Percentiles rank a stretch among this genome's conserved stretches.
phyloP scores from a whole-genome alignment of 2,888 invertebrate species.

The Lepidocyrtoides sp. region DNA sequence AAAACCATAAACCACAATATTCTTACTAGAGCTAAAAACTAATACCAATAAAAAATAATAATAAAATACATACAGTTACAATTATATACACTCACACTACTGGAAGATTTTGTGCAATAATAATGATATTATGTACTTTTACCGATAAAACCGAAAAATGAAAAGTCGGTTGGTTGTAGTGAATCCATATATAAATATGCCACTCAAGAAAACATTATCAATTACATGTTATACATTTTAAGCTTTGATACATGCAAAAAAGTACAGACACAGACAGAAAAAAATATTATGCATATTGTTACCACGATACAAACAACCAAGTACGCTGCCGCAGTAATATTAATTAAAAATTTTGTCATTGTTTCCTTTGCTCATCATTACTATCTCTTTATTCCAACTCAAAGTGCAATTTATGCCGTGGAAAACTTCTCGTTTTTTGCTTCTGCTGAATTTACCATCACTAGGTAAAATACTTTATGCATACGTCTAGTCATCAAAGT shows the following conservation, averaged over 20 bases:
- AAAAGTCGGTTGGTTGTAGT: background rate
- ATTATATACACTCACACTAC: background rate
- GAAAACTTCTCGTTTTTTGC: no score
- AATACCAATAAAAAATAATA: constrained; percentile 9
- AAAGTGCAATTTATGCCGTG: background rate
- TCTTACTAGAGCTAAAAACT: constrained; percentile 37
- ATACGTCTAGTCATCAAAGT: background rate
- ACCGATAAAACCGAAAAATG: constrained; percentile 13
- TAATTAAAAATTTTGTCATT: background rate
- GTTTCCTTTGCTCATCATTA: background rate
- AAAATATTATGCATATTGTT: background rate
- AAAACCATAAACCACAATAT: constrained; percentile 24
- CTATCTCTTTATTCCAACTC: background rate
- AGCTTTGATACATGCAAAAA: constrained; percentile 54
- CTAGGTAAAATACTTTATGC: background rate
- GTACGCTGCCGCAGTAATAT: background rate
- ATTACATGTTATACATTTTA: background rate
- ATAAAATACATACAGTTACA: background rate
- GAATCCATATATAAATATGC: background rate
- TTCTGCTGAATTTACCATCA: background rate
- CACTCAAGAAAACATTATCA: background rate
- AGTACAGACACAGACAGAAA: background rate
- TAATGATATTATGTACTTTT: background rate
- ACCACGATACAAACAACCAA: background rate
- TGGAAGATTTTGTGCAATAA: constrained; percentile 53